Percentiles rank a stretch among this genome's conserved stretches.
Evolutionary conservation across 2,113 vertebrate genomes (phyloP).

Genomic region (Toxotes chatareus): DNA sequence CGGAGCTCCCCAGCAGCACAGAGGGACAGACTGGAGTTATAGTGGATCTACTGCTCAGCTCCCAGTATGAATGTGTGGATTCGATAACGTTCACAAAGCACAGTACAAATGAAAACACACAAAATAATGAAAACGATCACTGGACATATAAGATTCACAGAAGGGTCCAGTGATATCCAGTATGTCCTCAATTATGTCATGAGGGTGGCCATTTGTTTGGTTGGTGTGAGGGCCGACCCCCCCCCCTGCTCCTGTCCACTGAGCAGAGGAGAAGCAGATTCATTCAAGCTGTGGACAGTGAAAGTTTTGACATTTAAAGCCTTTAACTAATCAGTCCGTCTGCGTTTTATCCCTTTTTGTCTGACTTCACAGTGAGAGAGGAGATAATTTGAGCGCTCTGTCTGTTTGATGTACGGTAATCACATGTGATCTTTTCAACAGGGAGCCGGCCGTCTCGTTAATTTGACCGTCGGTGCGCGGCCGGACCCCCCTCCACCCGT

Average conservation of each 20-base stretch:
- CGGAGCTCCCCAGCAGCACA: no score
- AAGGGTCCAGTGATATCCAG: not conserved
- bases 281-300: slow-evolving; percentile 44
- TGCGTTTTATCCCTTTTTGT: slow-evolving; percentile 50
- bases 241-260: not conserved
- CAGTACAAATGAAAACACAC: no score
- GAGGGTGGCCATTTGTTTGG: not conserved
- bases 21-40: no score
- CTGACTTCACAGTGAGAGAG: slow-evolving; percentile 47
- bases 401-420: slow-evolving; percentile 83
- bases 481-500: slow-evolving; percentile 49
- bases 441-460: slow-evolving; percentile 79
- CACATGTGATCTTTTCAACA: slow-evolving; percentile 86
- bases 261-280: not conserved
- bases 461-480: slow-evolving; percentile 76
- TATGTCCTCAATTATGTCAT: not conserved
- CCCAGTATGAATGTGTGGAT: not conserved
- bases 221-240: slow-evolving; percentile 5
- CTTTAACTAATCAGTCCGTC: slow-evolving; percentile 74
- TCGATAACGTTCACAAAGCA: not conserved
- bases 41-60: not conserved
- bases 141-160: not conserved
- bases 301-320: slow-evolving; percentile 81
- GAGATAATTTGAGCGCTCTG: slow-evolving; percentile 75
- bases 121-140: not conserved